phyloP scores from a whole-genome alignment of 2,888 invertebrate species.

The Ophioninae sp. region DNA sequence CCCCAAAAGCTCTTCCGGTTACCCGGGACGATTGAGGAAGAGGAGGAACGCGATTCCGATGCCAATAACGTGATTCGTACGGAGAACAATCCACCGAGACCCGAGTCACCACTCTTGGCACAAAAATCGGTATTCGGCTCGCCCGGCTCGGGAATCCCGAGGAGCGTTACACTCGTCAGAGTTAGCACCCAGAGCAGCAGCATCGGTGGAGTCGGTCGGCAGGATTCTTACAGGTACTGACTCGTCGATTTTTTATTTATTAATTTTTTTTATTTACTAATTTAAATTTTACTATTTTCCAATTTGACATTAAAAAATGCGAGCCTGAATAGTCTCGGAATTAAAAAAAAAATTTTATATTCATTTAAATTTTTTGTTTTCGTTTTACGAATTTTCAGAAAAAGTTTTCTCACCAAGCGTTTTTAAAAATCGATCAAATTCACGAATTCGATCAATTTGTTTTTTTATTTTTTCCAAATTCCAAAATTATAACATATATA shows the following conservation, averaged over 20 bases:
- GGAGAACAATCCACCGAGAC: constrained; percentile 64
- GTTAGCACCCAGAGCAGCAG: constrained; percentile 85
- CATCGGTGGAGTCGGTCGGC: constrained; percentile 83
- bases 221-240: constrained; percentile 83
- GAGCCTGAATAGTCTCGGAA: too few relatives aligned
- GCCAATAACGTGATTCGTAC: constrained; percentile 52
- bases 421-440: too few relatives aligned
- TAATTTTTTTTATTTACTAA: not conserved
- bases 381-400: too few relatives aligned
- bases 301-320: not conserved
- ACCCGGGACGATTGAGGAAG: constrained; percentile 78
- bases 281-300: not conserved
- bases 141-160: constrained; percentile 71
- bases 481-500: too few relatives aligned
- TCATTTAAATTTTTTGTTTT: too few relatives aligned
- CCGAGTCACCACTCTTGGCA: constrained; percentile 74
- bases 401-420: too few relatives aligned
- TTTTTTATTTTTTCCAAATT: too few relatives aligned
- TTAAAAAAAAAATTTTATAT: too few relatives aligned
- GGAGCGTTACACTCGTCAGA: constrained; percentile 82
- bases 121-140: constrained; percentile 63
- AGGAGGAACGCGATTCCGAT: constrained; percentile 73
- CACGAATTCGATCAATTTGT: too few relatives aligned
- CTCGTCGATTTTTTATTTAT: not conserved
- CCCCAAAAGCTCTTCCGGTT: constrained; percentile 77